Conservation (phyloP, 2,888 invertebrate genomes). For the Pristionchus arcanus region DNA sequence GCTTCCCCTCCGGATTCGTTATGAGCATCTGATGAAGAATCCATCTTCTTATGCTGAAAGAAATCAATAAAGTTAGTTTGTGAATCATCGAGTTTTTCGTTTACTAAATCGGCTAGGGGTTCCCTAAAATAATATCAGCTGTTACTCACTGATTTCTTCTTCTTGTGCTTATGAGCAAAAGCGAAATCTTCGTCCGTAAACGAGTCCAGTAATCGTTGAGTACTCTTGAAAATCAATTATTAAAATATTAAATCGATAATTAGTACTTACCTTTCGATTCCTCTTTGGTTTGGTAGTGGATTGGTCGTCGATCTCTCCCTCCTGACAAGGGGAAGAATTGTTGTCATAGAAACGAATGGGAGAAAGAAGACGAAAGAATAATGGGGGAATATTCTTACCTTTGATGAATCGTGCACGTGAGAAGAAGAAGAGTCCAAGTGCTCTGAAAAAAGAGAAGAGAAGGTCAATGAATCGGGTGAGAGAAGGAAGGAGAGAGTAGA, state of each 20-base stretch:
- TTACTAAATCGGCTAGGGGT: background rate
- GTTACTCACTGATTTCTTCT: slow-evolving; percentile 15
- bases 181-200: slow-evolving; percentile 26
- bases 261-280: slow-evolving; percentile 1
- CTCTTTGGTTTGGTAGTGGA: slow-evolving; percentile 12
- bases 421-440: slow-evolving; percentile 23
- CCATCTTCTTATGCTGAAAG: background rate
- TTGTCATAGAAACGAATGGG: slow-evolving; percentile 38
- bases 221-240: slow-evolving; percentile 32
- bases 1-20: background rate
- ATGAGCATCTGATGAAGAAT: background rate
- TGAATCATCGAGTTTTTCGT: background rate
- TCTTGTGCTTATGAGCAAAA: slow-evolving; percentile 16
- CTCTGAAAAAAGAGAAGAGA: slow-evolving; percentile 18
- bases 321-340: slow-evolving; percentile 32
- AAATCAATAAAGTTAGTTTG: background rate
- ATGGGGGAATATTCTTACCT: slow-evolving; percentile 3
- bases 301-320: slow-evolving; percentile 38
- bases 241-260: background rate
- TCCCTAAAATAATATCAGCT: background rate
- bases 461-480: background rate
- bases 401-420: slow-evolving; percentile 50
- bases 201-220: slow-evolving; percentile 22
- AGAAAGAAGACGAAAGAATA: background rate
- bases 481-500: background rate